phyloP scores from a whole-genome alignment of 2,888 invertebrate genomes.

The Oeneis ivallda region DNA sequence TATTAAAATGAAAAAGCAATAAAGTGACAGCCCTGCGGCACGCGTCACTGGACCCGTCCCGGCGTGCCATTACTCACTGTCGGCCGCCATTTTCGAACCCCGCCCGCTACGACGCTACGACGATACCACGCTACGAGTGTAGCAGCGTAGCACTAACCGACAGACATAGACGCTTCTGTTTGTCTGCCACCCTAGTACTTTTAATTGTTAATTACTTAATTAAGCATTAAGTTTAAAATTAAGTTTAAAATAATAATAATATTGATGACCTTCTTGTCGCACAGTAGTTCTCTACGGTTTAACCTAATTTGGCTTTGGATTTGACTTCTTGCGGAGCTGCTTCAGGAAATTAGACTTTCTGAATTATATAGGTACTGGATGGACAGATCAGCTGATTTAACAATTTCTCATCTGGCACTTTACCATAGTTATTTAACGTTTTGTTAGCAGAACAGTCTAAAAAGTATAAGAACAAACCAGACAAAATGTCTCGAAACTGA shows the following conservation, averaged over 20 bases:
- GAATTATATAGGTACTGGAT: no score
- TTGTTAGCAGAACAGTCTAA: no score
- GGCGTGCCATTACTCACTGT: slow-evolving; percentile 79
- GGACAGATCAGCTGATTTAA: no score
- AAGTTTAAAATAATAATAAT: background rate
- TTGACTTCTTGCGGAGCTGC: no score
- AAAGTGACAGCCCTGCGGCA: slow-evolving; percentile 66
- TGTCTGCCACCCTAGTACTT: slow-evolving; percentile 44
- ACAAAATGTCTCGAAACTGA: no score
- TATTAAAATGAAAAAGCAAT: slow-evolving; percentile 25
- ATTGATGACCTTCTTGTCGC: background rate
- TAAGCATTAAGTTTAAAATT: background rate
- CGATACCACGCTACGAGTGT: slow-evolving; percentile 61
- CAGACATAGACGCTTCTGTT: slow-evolving; percentile 5
- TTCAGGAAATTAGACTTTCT: no score
- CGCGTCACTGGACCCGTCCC: slow-evolving; percentile 81
- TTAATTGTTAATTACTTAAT: slow-evolving; percentile 23
- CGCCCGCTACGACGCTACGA: slow-evolving; percentile 72
- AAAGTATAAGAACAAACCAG: no score
- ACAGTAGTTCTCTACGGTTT: background rate
- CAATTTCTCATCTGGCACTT: no score
- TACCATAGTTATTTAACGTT: no score
- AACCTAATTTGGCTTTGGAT: no score
- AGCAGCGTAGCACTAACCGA: slow-evolving; percentile 38
- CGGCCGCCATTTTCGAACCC: slow-evolving; percentile 77